phyloP scores from a whole-genome alignment of 2,113 vertebrate genomes.

The Procavia capensis region DNA sequence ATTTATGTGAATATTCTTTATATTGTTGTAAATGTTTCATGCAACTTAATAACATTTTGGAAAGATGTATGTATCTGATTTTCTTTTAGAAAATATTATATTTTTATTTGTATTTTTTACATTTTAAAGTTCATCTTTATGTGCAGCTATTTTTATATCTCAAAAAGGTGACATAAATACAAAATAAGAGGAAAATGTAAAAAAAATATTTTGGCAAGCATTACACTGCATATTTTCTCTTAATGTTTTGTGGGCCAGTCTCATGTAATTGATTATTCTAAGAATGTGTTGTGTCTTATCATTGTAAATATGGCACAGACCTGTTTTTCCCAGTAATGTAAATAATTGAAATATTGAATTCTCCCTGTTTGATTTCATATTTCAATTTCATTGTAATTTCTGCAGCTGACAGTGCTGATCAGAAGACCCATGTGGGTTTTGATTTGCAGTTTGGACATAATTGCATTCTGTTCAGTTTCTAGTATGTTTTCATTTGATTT shows the following conservation, averaged over 20 bases:
- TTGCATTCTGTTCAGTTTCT: constrained; percentile 84
- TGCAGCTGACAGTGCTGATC: constrained; percentile 77
- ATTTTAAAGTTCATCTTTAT: constrained; percentile 88
- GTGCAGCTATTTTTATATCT: constrained; percentile 89
- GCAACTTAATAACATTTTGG: constrained; percentile 83
- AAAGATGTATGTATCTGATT: constrained; percentile 91
- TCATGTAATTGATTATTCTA: constrained; percentile 75
- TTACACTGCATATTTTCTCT: constrained; percentile 76
- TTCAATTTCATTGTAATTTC: constrained; percentile 83
- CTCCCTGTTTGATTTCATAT: constrained; percentile 80
- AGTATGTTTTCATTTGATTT: constrained; percentile 85
- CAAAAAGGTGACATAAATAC: constrained; percentile 80
- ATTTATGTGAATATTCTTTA: constrained; percentile 87
- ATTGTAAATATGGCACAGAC: constrained; percentile 83
- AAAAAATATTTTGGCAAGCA: constrained; percentile 79
- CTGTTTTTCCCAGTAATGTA: constrained; percentile 77
- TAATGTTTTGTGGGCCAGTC: constrained; percentile 73
- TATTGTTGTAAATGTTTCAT: constrained; percentile 90
- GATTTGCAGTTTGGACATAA: constrained; percentile 82
- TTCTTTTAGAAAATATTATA: constrained; percentile 90
- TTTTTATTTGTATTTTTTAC: constrained; percentile 91
- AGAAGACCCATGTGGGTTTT: constrained; percentile 76
- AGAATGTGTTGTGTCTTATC: constrained; percentile 81
- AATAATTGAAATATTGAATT: constrained; percentile 83
- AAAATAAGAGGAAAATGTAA: constrained; percentile 81